Evolutionary conservation across 2,113 vertebrate genomes (phyloP), one percentile per base, ranked within the genome.

Genomic region (Megaleporinus macrocephalus): DNA sequence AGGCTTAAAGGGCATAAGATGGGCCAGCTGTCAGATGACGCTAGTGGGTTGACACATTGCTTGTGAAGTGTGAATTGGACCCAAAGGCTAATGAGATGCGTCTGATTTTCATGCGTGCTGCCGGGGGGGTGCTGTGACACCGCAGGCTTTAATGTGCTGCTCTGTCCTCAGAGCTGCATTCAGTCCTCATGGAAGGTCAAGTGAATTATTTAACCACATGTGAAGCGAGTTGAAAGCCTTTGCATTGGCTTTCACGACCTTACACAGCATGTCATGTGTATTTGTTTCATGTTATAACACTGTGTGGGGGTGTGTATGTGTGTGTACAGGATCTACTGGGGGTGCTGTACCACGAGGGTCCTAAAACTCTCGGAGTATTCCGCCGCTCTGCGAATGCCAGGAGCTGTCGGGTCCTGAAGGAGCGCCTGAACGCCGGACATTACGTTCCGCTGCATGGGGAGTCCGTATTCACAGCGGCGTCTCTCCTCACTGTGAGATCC

Each of bases 321-420:
- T 70, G 62, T 84, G n/a, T 74, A 2, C n/a, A 95, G 93, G 94
- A 95, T 75, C 92, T 95, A 89, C 90, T 96, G 33, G 88, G 91
- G 10, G 85, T 95, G 41, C 87, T 95, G 30, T 95, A 94, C 83
- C 89, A 91, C 0, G 89, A 95, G 79, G 94, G 93, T 26, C 94
- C 94, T 11, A 90, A 91, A 51, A 95, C 94, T 0, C 89, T 84
- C 30, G 94, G 95, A 41, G 94, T 96, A 86, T 96, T 96, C 88
- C 92, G 93, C 70, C 93, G 93, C 24, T 96, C 94, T 16, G 95
- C 95, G 57, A 95, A 95, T 76, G 94, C 93, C 74, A 95, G 93
- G 77, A 94, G 76, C 61, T 96, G 94, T 83, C 93, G 95, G 78
- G 93, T 95, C 51, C 71, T 95, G 76, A 95, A 95, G 76, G 94